Conservation (phyloP, 2,888 invertebrate genomes). For the Polyommatus iphigenia region DNA sequence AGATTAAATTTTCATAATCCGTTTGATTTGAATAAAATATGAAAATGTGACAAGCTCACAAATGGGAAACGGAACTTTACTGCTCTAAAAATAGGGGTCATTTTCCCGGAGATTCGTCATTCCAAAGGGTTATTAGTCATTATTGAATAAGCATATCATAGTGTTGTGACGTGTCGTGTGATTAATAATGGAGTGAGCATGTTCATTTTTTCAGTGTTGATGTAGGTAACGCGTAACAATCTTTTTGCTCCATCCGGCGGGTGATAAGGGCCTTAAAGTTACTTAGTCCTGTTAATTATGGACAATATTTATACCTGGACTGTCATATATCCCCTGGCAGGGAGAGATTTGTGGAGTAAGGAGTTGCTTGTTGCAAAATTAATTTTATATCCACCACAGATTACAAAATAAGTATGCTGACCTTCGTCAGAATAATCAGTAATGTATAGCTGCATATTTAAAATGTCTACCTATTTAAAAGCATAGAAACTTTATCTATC, state of each 20-base stretch:
- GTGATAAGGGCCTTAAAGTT: not conserved
- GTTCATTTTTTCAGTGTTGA: constrained; percentile 63
- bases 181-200: constrained; percentile 76
- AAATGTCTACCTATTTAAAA: too few relatives aligned
- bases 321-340: not conserved
- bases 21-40: constrained; percentile 13
- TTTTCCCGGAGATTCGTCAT: not conserved
- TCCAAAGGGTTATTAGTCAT: constrained; percentile 64
- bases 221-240: constrained; percentile 64
- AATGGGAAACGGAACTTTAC: not conserved
- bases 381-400: too few relatives aligned
- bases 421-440: too few relatives aligned
- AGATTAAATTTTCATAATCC: constrained; percentile 12
- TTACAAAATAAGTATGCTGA: too few relatives aligned
- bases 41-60: not conserved
- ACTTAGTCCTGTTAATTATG: not conserved
- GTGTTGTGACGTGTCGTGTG: constrained; percentile 77
- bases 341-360: not conserved
- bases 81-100: not conserved
- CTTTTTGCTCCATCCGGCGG: constrained; percentile 42
- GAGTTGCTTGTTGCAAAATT: too few relatives aligned
- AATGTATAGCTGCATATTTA: too few relatives aligned
- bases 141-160: constrained; percentile 75
- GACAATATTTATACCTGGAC: constrained; percentile 12
- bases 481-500: too few relatives aligned